Evolutionary conservation across 2,888 invertebrate species (phyloP).

Genomic region (Lasioglossum marginatum): DNA sequence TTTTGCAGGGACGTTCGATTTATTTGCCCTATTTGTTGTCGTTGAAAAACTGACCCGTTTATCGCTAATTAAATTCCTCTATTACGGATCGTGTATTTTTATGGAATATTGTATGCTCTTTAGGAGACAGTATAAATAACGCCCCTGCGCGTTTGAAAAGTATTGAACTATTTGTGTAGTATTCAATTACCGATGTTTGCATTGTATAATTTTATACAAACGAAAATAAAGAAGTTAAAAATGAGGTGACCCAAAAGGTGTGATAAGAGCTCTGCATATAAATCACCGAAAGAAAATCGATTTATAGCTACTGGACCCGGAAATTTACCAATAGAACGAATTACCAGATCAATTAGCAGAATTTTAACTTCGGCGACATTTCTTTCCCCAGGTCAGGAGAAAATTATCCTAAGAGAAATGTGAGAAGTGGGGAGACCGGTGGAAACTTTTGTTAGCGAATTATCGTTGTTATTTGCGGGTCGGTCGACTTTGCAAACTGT

Average conservation of each 20-base stretch:
- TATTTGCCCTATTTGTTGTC: background rate
- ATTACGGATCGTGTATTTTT: background rate
- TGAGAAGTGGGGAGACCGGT: no score
- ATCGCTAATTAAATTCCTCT: background rate
- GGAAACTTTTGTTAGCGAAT: background rate
- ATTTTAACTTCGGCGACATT: background rate
- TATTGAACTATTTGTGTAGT: background rate
- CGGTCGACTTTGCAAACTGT: slow-evolving; percentile 7
- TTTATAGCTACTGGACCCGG: background rate
- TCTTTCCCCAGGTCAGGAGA: background rate
- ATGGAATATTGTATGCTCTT: background rate
- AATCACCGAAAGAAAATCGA: background rate
- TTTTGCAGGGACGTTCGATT: background rate
- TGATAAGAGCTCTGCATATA: no score
- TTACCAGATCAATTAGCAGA: background rate
- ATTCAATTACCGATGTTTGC: background rate
- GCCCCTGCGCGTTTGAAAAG: background rate
- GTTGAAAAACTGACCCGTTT: background rate
- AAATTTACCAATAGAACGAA: background rate
- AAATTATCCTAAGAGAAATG: background rate
- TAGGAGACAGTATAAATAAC: background rate
- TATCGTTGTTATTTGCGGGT: slow-evolving; percentile 15
- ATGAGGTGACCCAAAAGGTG: background rate
- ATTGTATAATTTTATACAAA: background rate
- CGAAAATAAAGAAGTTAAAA: background rate